These are phyloP conservation scores for Rhimphoctona megacephalus DNA, from an alignment of 2,888 invertebrate species.

Conservation along the genomic window DNA sequence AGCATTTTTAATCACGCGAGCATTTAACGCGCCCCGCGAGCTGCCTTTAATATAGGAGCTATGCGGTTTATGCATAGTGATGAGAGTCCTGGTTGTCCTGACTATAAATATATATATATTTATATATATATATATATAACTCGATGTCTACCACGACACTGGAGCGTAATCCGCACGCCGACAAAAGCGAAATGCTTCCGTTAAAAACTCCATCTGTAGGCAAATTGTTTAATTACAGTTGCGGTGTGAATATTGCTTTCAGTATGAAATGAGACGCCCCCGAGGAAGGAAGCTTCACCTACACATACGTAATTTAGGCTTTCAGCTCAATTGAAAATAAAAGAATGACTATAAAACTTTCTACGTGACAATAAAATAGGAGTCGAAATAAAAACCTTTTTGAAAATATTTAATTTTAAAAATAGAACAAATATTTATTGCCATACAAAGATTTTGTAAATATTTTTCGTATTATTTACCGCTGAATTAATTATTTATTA, in stretches of 20 bases:
- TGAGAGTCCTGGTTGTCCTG: slow-evolving; percentile 70
- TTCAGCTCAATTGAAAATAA: slow-evolving; percentile 19
- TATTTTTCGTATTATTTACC: not conserved
- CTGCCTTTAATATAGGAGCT: slow-evolving; percentile 83
- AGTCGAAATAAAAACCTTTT: not conserved
- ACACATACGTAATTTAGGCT: not conserved
- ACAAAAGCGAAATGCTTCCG: slow-evolving; percentile 75
- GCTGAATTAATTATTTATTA: not conserved
- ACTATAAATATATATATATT: slow-evolving; percentile 42
- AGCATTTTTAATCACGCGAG: slow-evolving; percentile 84
- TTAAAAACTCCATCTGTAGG: slow-evolving; percentile 84
- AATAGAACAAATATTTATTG: not conserved
- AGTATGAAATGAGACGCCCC: slow-evolving; percentile 28
- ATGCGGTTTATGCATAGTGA: slow-evolving; percentile 83
- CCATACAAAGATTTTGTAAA: not conserved
- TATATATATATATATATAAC: slow-evolving; percentile 45
- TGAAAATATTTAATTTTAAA: not conserved
- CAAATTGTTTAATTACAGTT: slow-evolving; percentile 84
- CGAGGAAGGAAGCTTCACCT: not conserved
- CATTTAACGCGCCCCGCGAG: slow-evolving; percentile 76
- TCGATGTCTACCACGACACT: slow-evolving; percentile 20
- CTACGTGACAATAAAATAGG: not conserved
- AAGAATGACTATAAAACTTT: not conserved
- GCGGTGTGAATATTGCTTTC: slow-evolving; percentile 71
- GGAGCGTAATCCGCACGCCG: slow-evolving; percentile 65